A percentile compares a stretch with the other conserved stretches of the same genome.
Conservation (phyloP, 92 coral and sea anemone genomes). For the Porites divaricata region DNA sequence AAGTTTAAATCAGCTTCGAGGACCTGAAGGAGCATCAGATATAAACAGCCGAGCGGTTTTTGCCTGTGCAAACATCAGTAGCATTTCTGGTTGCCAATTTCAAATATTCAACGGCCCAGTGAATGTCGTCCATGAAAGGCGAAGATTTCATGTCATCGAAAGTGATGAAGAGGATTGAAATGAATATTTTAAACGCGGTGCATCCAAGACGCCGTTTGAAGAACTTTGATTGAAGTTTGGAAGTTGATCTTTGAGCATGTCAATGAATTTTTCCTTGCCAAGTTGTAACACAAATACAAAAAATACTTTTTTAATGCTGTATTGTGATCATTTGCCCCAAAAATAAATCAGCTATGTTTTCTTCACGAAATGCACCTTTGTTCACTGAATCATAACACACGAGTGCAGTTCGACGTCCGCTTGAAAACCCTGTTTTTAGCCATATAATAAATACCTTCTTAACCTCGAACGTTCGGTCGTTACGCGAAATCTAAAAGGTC, state of each 20-base stretch:
- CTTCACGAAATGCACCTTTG: no score
- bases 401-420: not conserved
- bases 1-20: not conserved
- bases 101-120: slow-evolving; percentile 64
- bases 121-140: slow-evolving; percentile 31
- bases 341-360: no score
- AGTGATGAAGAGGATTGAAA: slow-evolving; percentile 30
- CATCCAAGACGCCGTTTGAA: no score
- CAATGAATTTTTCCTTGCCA: no score
- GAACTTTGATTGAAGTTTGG: no score
- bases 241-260: no score
- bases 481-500: not conserved
- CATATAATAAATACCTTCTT: not conserved
- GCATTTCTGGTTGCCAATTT: slow-evolving; percentile 40
- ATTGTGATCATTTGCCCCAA: no score
- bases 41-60: slow-evolving; percentile 29
- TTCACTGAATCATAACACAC: not conserved
- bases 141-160: slow-evolving; percentile 1
- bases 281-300: no score
- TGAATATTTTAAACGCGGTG: slow-evolving; percentile 8
- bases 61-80: slow-evolving; percentile 47
- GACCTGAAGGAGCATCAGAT: not conserved
- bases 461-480: not conserved
- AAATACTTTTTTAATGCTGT: no score
- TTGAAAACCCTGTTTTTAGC: not conserved